A percentile compares a stretch with the other conserved stretches of the same genome.
phyloP scores from a whole-genome alignment of 2,113 vertebrate genomes.

The Chiloscyllium plagiosum region DNA sequence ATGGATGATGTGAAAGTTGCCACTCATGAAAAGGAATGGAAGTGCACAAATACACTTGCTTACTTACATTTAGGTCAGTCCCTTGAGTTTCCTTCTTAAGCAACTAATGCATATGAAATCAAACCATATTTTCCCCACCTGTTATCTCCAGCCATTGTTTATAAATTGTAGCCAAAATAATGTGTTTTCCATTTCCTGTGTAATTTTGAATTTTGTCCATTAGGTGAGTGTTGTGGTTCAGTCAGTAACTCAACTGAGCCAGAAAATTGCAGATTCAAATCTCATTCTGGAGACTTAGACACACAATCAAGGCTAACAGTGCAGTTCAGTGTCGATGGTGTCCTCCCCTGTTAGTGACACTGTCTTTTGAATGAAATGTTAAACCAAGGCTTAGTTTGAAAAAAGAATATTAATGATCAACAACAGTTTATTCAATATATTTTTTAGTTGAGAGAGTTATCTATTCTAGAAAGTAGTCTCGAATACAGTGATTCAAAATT shows the following conservation, averaged over 20 bases:
- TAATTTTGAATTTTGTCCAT: neutral
- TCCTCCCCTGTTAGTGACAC: neutral
- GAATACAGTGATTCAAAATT: neutral
- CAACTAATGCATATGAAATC: neutral
- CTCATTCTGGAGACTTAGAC: neutral
- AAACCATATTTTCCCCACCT: neutral
- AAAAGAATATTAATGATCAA: neutral
- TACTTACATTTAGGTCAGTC: constrained; percentile 81
- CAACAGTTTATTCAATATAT: neutral
- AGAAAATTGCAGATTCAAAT: neutral
- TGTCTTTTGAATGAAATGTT: neutral
- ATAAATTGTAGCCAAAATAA: neutral
- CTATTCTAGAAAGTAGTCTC: neutral
- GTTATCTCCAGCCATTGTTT: neutral
- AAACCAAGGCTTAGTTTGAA: neutral
- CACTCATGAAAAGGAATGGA: constrained; percentile 73
- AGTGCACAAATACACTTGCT: constrained; percentile 81
- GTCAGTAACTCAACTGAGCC: neutral
- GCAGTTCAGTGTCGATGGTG: neutral
- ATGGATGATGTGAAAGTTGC: constrained; percentile 56
- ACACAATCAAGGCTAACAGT: neutral
- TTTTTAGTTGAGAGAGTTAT: neutral
- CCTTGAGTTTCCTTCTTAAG: constrained; percentile 39
- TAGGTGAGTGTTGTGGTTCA: neutral
- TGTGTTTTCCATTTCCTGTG: neutral